A percentile compares a stretch with the other conserved stretches of the same genome.
These are phyloP conservation scores for Chironomus tepperi DNA, from an alignment of 1,140 invertebrate species.

Conservation along the genomic window DNA sequence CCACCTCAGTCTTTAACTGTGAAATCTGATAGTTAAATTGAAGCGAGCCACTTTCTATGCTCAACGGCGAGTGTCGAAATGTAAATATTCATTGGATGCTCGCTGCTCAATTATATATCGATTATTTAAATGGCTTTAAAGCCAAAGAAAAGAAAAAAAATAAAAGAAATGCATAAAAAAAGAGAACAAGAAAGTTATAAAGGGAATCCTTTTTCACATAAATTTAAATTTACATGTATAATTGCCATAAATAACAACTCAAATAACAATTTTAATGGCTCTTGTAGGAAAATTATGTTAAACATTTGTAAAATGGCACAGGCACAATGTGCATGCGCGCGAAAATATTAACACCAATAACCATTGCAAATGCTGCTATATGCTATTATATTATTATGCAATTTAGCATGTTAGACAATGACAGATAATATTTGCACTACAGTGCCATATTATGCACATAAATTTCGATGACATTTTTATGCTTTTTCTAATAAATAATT, in stretches of 20 bases:
- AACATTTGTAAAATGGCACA: slow-evolving; percentile 10
- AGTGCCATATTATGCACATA: neutral
- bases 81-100: slow-evolving; percentile 3
- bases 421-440: slow-evolving; percentile 13
- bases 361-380: neutral
- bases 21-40: neutral
- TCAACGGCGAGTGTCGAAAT: neutral
- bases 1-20: neutral
- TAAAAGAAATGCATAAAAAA: no score
- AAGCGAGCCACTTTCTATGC: neutral
- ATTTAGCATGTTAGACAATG: slow-evolving; percentile 13
- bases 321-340: slow-evolving; percentile 3
- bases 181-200: no score
- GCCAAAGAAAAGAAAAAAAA: no score
- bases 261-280: slow-evolving; percentile 1
- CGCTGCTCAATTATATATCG: no score
- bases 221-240: slow-evolving; percentile 10
- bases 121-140: no score
- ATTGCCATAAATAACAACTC: slow-evolving; percentile 13
- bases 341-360: slow-evolving; percentile 9
- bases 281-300: slow-evolving; percentile 8
- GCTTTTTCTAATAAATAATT: slow-evolving; percentile 4
- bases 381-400: slow-evolving; percentile 15
- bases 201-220: neutral
- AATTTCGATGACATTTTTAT: slow-evolving; percentile 14